Percentiles rank a stretch among this genome's conserved stretches.
Conservation (phyloP, 1,140 invertebrate species). For the Trissolcus basalis region DNA sequence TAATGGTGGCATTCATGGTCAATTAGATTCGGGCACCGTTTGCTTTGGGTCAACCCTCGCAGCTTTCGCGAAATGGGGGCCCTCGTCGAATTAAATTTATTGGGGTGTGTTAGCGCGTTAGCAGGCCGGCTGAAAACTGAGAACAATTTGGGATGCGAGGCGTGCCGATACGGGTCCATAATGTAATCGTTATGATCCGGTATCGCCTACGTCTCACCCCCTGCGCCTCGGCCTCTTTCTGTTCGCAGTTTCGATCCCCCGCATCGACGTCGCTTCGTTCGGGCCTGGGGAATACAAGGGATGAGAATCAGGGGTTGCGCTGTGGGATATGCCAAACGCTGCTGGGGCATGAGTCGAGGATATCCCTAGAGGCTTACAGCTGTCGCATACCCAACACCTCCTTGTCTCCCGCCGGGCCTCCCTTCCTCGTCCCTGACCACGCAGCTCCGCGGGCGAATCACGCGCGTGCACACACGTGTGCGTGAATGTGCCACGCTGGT, state of each 20-base stretch:
- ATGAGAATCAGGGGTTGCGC: constrained; percentile 55
- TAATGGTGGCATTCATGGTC: constrained; percentile 55
- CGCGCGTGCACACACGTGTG: constrained; percentile 28
- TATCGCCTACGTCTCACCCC: constrained; percentile 50
- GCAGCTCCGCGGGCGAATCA: constrained; percentile 2
- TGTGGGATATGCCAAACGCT: constrained; percentile 57
- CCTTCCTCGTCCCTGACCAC: constrained; percentile 39
- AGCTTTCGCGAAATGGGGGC: constrained; percentile 34
- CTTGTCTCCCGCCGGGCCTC: constrained; percentile 15
- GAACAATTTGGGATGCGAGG: constrained; percentile 57
- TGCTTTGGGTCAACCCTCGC: constrained; percentile 50
- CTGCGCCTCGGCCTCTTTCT: constrained; percentile 17
- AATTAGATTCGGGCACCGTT: constrained; percentile 48
- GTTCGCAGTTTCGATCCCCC: constrained; percentile 34
- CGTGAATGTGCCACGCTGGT: constrained; percentile 32
- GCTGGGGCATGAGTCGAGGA: constrained; percentile 68
- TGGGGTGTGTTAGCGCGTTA: constrained; percentile 66
- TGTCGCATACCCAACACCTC: constrained; percentile 74
- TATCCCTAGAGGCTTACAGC: constrained; percentile 72
- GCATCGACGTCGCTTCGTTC: constrained; percentile 48
- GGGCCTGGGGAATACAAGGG: constrained; percentile 58
- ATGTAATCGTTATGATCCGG: constrained; percentile 66
- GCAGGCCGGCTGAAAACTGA: constrained; percentile 52
- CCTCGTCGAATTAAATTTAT: constrained; percentile 68
- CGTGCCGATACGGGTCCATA: constrained; percentile 57